Evolutionary conservation across 2,888 invertebrate genomes (phyloP).

Genomic region (Philaethria dido): DNA sequence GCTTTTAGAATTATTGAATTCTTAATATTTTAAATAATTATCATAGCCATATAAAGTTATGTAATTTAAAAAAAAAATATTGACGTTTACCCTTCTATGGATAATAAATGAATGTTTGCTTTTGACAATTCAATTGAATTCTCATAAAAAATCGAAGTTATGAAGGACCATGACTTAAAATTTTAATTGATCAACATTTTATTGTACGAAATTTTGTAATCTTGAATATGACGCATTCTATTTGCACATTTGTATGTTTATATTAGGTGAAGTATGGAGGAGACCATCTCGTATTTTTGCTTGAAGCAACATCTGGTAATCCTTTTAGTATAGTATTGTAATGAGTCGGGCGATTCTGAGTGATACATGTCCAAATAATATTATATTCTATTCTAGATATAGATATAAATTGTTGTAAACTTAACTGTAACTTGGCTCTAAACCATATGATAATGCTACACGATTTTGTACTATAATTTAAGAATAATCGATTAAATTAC

Average conservation of each 20-base stretch:
- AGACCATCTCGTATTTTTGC: conserved; percentile 43
- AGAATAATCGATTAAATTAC: conserved; percentile 25
- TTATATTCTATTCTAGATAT: conserved; percentile 10
- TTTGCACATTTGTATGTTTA: conserved; percentile 48
- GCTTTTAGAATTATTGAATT: conserved; percentile 35
- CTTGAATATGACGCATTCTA: conserved; percentile 47
- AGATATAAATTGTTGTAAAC: conserved; percentile 14
- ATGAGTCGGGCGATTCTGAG: conserved; percentile 23
- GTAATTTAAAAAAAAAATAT: conserved; percentile 39
- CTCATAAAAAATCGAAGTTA: conserved; percentile 64
- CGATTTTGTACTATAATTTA: conserved; percentile 25
- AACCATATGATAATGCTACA: conserved; percentile 5
- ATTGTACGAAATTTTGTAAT: conserved; percentile 49
- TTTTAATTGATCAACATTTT: conserved; percentile 80
- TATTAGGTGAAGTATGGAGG: conserved; percentile 42
- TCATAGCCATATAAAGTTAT: conserved; percentile 39
- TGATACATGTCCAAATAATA: conserved; percentile 17
- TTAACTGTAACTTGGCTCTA: conserved; percentile 17
- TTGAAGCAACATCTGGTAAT: conserved; percentile 42
- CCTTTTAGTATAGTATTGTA: conserved; percentile 26
- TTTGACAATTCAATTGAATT: conserved; percentile 45
- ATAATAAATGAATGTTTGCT: conserved; percentile 29
- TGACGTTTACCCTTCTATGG: conserved; percentile 35
- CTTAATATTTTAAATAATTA: conserved; percentile 33
- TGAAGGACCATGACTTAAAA: conserved; percentile 72